Base-by-base conservation (phyloP, 2,113 vertebrate species). In the Orycteropus afer region DNA sequence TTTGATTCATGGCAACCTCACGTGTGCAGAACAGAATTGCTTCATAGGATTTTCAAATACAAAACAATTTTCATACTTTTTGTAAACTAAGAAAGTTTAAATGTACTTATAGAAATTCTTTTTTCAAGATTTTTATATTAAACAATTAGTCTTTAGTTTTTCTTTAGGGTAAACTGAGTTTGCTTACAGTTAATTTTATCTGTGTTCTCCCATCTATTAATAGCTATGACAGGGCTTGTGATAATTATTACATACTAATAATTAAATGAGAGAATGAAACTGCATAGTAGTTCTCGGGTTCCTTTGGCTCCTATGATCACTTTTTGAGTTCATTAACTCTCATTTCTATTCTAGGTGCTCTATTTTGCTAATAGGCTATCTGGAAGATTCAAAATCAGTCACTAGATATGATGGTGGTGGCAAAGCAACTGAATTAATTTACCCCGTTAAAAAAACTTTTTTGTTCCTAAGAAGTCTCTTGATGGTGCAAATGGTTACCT, bases 341-440 rank as follows among this genome's bases (percentile, higher is more conserved):
- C 42, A 88, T 71, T 91, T 94, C 49, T 87, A 23, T 80, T 92
- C 40, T 73, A 84, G n/a, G 37, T 91, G 27, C 25, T 86, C 69
- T 78, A 88, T 47, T 76, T 92, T 45, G 67, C 51, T 83, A 87
- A 80, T 22, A 78, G 14, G n/a, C 23, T 80, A 65, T 45, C 18
- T 88, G 22, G 8, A 73, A 91, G 53, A 65, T 76, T 85, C 37
- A 37, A 84, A 83, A 89, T 17, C 91, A 29, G 81, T 86, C 89
- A 86, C 12, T 83, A 45, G 53, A 73, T 86, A 67, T 22, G 14
- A 91, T 7, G 7, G 40, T 42, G 22, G 57, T 40, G 91, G 32
- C 32, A 85, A 88, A 94, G 32, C 49, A 73, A 83, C 55, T 90
- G 34, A 94, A 65, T 51, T 86, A 89, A 87, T 84, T 80, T 91